phyloP scores from a whole-genome alignment of 64 coral and sea anemone genomes.

The Montipora efflorescens region DNA sequence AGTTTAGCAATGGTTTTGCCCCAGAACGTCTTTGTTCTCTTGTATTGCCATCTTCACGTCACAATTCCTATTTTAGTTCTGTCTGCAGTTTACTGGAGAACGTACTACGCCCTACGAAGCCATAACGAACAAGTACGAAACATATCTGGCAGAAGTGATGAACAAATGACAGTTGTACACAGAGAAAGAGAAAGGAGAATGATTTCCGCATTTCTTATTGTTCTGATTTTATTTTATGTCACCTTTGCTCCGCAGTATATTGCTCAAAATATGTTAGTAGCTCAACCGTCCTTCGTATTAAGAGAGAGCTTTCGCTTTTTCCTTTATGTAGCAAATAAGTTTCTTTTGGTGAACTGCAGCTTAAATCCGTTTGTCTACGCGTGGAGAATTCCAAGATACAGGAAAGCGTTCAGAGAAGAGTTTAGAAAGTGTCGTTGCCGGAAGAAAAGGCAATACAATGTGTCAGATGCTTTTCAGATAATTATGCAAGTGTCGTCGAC shows the following conservation, averaged over 20 bases:
- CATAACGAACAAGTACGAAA: neutral
- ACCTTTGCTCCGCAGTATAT: conserved; percentile 4
- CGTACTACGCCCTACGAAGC: neutral
- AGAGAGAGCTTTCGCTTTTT: conserved; percentile 5
- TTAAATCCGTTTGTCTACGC: conserved; percentile 13
- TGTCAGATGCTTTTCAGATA: neutral
- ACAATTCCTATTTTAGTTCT: neutral
- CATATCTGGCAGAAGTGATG: neutral
- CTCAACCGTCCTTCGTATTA: neutral
- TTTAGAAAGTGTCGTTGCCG: neutral
- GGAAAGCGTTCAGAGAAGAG: neutral
- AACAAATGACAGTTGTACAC: neutral
- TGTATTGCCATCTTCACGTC: conserved; percentile 20
- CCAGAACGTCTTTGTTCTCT: neutral
- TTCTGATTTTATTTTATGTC: neutral
- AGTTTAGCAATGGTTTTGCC: neutral
- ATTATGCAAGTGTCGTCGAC: neutral
- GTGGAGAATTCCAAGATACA: conserved; percentile 20
- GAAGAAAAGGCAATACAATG: neutral
- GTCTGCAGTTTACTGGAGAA: neutral
- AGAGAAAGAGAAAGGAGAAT: neutral
- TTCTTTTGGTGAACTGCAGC: neutral
- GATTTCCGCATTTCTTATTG: conserved; percentile 12
- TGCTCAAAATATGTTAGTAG: neutral
- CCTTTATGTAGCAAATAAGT: neutral